Conservation (phyloP, 2,113 vertebrate species). For the Prionailurus viverrinus region DNA sequence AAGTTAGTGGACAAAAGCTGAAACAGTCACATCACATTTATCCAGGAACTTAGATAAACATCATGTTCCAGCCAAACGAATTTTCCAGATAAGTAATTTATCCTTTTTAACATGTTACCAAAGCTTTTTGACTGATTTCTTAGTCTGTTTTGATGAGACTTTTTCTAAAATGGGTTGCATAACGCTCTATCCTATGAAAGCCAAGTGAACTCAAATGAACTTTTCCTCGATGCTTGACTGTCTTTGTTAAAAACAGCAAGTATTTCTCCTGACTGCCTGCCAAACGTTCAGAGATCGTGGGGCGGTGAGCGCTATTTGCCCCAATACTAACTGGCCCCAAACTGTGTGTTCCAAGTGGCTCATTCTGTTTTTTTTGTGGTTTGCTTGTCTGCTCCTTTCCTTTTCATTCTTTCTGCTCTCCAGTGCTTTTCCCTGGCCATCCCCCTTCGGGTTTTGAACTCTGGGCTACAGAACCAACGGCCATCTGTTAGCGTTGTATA, state of each 20-base stretch:
- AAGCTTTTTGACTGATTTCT: slow-evolving; percentile 65
- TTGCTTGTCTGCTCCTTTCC: not conserved
- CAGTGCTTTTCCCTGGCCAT: not conserved
- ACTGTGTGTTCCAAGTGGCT: not conserved
- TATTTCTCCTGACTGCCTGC: not conserved
- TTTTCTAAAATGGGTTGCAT: slow-evolving; percentile 67
- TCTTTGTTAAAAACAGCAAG: slow-evolving; percentile 14
- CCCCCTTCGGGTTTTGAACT: not conserved
- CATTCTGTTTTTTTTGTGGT: not conserved
- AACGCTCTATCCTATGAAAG: slow-evolving; percentile 62
- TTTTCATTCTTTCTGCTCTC: not conserved
- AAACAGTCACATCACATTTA: not conserved
- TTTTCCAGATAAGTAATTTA: slow-evolving; percentile 70
- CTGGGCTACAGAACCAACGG: not conserved
- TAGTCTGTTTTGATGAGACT: slow-evolving; percentile 60
- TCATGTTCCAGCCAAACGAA: slow-evolving; percentile 44
- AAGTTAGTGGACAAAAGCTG: not conserved
- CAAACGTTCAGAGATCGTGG: not conserved
- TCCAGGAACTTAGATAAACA: slow-evolving; percentile 50
- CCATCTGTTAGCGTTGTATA: not conserved
- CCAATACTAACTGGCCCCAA: not conserved
- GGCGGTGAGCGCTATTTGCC: not conserved
- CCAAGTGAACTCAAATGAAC: slow-evolving; percentile 73
- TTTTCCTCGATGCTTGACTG: slow-evolving; percentile 37
- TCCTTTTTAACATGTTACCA: slow-evolving; percentile 61